These are phyloP conservation scores for Euplexia lucipara DNA, from an alignment of 2,888 invertebrate genomes.

Conservation along the genomic window DNA sequence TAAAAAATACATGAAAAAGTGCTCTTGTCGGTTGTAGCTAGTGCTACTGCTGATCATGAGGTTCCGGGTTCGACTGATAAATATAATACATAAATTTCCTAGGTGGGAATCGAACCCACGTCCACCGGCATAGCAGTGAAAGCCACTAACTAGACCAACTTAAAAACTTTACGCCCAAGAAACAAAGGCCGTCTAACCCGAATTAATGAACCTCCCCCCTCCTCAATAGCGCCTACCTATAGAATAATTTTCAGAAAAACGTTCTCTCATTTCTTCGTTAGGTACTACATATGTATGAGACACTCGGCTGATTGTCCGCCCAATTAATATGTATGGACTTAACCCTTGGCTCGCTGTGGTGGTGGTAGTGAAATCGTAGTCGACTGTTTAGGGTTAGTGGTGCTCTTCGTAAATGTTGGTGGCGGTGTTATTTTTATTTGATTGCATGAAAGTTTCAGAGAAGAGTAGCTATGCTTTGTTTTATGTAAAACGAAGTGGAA, in stretches of 20 bases:
- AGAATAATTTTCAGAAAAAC: slow-evolving; percentile 62
- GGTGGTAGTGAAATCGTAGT: slow-evolving; percentile 33
- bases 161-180: background rate
- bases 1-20: background rate
- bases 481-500: too few species aligned
- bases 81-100: too few species aligned
- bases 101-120: too few species aligned
- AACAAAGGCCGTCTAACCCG: slow-evolving; percentile 46
- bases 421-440: slow-evolving; percentile 9
- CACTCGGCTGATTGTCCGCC: slow-evolving; percentile 63
- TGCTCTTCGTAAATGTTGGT: slow-evolving; percentile 42
- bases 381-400: slow-evolving; percentile 42
- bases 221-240: slow-evolving; percentile 19
- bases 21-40: too few species aligned
- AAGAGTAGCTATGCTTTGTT: background rate
- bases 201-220: slow-evolving; percentile 36
- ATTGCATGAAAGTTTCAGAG: background rate
- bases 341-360: slow-evolving; percentile 43
- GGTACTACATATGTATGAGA: slow-evolving; percentile 69
- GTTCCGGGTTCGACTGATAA: too few species aligned
- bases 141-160: background rate
- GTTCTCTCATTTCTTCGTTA: slow-evolving; percentile 56
- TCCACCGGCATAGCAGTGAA: too few species aligned
- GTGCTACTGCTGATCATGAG: too few species aligned
- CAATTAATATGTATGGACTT: slow-evolving; percentile 73